A percentile compares a stretch with the other conserved stretches of the same genome.
These are phyloP conservation scores for Platalea minor DNA, from an alignment of 2,797 vertebrate genomes.

Conservation along the genomic window DNA sequence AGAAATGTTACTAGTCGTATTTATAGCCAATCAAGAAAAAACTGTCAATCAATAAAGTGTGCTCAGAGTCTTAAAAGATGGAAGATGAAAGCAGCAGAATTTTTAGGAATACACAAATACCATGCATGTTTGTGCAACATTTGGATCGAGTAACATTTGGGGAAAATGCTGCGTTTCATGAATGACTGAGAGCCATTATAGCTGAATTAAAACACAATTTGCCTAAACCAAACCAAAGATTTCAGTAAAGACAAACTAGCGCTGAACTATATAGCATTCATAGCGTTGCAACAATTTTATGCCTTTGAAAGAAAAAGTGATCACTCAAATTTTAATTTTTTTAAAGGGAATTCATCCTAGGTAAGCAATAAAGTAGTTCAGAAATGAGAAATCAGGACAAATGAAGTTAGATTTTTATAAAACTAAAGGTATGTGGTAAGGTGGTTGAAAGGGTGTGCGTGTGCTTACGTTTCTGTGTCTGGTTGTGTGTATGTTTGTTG, in stretches of 20 bases:
- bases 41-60: not conserved
- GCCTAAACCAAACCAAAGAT: not conserved
- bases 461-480: not conserved
- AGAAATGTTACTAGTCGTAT: not conserved
- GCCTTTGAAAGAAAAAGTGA: not conserved
- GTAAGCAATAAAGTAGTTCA: not conserved
- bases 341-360: not conserved
- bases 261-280: not conserved
- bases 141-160: not conserved
- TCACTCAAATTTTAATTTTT: not conserved
- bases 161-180: not conserved
- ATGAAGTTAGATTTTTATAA: not conserved
- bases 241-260: not conserved
- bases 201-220: not conserved
- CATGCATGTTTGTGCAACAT: rapidly evolving
- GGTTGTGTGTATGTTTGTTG: not conserved
- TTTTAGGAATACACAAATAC: not conserved
- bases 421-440: not conserved
- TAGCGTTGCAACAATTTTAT: not conserved
- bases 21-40: not conserved
- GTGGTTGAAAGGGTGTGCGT: not conserved
- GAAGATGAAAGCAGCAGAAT: not conserved
- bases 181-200: not conserved
- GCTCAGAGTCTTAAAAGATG: not conserved
- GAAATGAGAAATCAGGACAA: not conserved